Evolutionary conservation across 2,888 invertebrate genomes (phyloP).

Genomic region (Hylaea fasciaria): DNA sequence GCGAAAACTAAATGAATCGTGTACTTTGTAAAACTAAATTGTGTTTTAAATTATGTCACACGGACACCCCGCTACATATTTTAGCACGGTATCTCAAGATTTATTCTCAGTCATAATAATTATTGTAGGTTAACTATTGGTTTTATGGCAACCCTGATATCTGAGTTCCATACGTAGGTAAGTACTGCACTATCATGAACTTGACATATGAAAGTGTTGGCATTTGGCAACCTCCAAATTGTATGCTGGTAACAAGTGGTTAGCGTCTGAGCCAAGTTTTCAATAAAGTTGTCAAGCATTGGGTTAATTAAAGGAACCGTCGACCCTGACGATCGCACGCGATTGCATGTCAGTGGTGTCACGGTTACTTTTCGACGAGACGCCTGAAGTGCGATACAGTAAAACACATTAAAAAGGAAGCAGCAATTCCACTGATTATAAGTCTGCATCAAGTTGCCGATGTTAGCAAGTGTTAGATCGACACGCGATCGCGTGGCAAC

Average conservation of each 20-base stretch:
- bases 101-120: no score
- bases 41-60: no score
- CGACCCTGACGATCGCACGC: conserved; percentile 8
- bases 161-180: no score
- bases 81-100: no score
- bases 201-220: no score
- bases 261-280: conserved; percentile 12
- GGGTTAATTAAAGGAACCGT: background rate
- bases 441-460: background rate
- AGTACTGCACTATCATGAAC: no score
- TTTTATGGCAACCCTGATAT: no score
- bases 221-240: background rate
- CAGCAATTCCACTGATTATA: background rate
- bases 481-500: background rate
- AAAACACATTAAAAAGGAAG: background rate
- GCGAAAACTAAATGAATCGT: no score
- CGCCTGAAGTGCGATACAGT: background rate
- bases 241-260: conserved; percentile 14
- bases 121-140: no score
- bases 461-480: background rate
- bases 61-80: no score
- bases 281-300: conserved; percentile 14
- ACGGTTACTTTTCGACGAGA: background rate
- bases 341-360: conserved; percentile 20
- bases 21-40: no score